Base-by-base conservation (phyloP, 2,888 invertebrate species). In the Octonoba sinensis region DNA sequence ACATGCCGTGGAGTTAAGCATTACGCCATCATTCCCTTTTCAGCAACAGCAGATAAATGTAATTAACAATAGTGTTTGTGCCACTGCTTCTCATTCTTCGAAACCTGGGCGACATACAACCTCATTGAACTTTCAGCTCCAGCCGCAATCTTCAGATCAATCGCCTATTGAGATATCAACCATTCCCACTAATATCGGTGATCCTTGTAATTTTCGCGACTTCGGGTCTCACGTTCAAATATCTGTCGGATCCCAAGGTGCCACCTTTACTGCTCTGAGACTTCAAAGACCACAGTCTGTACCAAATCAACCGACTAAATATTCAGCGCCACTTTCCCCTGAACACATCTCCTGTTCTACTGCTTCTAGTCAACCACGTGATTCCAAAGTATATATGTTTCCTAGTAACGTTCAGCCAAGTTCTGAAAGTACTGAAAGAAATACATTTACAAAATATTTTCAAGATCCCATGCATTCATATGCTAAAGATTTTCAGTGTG, bases 171-270 rank as follows among this genome's bases (percentile, higher is more conserved):
- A 83, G 60, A 83, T 83, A 49, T 73, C 74, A 15, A 74, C 78
- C 24, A 65, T 77, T 77, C 83, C 83, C 8, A 71, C 77, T 1
- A 77, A 77, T 49, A 49, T 75, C 12, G 75, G 36, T 22, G 47
- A 36, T n/a, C 71, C 76, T 1, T 59, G 73, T 22, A 44, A 66
- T 20, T 59, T 56, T 15, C 49, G 54, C 18, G 73, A 83, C 56
- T 83, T 78, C 54, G 71, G 77, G 15, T 83, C 83, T 2, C 83
- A 83, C 49, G 74, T 83, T 64, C 83, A 78, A 18, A 83, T 83
- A 73, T 83, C 83, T 16, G 77, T 83, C 20, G 77, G 56, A 16
- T 54, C 77, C 3, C 72, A 73, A 44, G 83, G 83, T 20, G 70
- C 83, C 6, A 74, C 83, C 1, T 77, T 83, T 27, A 83, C 83